Percentiles rank a stretch among this genome's conserved stretches.
These are phyloP conservation scores for Chloropsis cyanopogon DNA, from an alignment of 2,113 vertebrate genomes.

Conservation along the genomic window DNA sequence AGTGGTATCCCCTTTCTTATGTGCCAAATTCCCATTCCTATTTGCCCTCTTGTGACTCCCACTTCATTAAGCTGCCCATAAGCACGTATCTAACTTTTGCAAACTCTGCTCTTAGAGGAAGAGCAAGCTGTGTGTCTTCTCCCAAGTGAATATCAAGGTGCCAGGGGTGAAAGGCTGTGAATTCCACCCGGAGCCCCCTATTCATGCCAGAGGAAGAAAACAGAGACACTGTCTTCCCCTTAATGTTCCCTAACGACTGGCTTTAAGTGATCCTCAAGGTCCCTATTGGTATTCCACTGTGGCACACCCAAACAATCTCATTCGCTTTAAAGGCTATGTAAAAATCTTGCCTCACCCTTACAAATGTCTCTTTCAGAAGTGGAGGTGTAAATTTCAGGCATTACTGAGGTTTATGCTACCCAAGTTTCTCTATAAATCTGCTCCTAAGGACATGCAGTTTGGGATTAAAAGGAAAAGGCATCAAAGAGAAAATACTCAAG, in stretches of 20 bases:
- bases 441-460: background rate
- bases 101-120: background rate
- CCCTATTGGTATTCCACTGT: background rate
- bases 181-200: background rate
- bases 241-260: background rate
- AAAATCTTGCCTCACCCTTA: background rate
- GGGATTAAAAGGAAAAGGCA: background rate
- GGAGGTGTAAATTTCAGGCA: background rate
- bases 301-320: background rate
- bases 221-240: background rate
- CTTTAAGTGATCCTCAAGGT: background rate
- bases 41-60: background rate
- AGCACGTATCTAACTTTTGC: background rate
- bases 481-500: background rate
- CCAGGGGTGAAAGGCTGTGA: background rate
- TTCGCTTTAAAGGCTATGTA: background rate
- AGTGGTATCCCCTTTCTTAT: background rate
- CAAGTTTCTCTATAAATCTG: background rate
- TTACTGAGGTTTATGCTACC: background rate
- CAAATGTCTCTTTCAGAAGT: background rate
- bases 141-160: background rate
- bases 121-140: background rate
- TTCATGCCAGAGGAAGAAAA: background rate
- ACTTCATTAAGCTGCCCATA: background rate
- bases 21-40: background rate